Base-by-base conservation (phyloP, 2,113 vertebrate genomes). In the Python bivittatus region DNA sequence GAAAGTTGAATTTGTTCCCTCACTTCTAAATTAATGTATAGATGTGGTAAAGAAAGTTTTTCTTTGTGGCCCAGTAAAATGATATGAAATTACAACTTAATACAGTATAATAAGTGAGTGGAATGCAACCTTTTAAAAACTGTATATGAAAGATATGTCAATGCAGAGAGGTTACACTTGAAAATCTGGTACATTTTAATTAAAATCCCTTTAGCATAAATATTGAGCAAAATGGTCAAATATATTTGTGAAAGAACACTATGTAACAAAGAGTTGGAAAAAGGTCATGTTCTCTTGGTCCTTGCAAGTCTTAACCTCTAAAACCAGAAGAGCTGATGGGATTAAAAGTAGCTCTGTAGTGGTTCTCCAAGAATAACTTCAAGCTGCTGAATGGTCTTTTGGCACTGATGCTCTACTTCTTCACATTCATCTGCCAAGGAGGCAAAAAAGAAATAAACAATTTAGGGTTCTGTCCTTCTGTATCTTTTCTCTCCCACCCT, bases 351-450 rank as follows among this genome's bases (percentile, higher is more conserved):
- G 97, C 98, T 98, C 97, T 99, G 99, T 44, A 99, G 98, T 0
- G 99, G 98, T 94, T 99, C 99, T 94, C 99, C 99, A 94, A 99
- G 96, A 86, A 98, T 97, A 17, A 97, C 97, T 97, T 99, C 99
- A 96, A 99, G 98, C 88, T 98, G 98, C 90, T 99, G 98, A 91
- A 99, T 97, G 0, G 98, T 98, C 95, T 98, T 99, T 95, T 99
- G 99, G 79, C 99, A 99, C 93, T 99, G 99, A 68, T 97, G 98
- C 95, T 99, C 99, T 93, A 99, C 99, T 96, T 99, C 99, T 96
- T 99, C 99, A 95, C 98, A 98, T 89, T 99, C 99, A 96, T 99
- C 99, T 99, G 58, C 2, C 27, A 56, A 11, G 54, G 10, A 83
- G 53, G 38, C 48, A 57, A 57, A 48, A 33, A 38, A 57, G 25